Evolutionary conservation across 1,140 invertebrate species (phyloP), one percentile per base, ranked within the genome.

Genomic region (Antheraea mylitta): DNA sequence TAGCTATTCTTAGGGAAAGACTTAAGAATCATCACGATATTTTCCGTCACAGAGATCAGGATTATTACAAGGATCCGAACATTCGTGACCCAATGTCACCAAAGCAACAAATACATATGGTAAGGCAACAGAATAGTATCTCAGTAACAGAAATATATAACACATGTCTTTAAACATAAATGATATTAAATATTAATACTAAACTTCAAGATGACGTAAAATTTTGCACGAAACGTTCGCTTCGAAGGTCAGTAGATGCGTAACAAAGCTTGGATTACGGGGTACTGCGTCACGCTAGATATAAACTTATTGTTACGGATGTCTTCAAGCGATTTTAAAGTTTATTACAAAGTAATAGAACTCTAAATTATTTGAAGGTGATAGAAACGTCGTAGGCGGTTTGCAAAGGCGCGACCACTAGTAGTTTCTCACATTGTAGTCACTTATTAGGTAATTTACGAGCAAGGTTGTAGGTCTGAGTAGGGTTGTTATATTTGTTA

Each of bases 231-330:
- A 30, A 13, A 16, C 60, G 16, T 10, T 22, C 18, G 13, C 11
- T 61, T 61, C 18, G 60, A 61, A 61, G 60, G 60, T n/a, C 60
- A 22, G 19, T 36, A 18, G 36, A 61, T 61, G 60, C 60, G 60
- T 61, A 61, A 61, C 60, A 61, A 19, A 61, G 60, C 60, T 61
- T 61, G 60, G 19, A 61, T 61, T 61, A 61, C n/a, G 60, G 13
- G 30, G 30, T 36, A 30, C 19, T 53, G 45, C 45, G 45, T 53
- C 45, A 53, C 45, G 11, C 16, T 53, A 53, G 45, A 53, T 53
- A 53, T 53, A 53, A 53, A 13, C 45, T 11, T 53, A 53, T 53
- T 53, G 45, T 16, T 16, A 53, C 16, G 2, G 11, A 16, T 53
- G 7, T n/a, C 9, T 16, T 6, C 45, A n/a, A 53, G 10, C 45